Conservation (phyloP, 2,113 vertebrate genomes). For the Platichthys stellatus region DNA sequence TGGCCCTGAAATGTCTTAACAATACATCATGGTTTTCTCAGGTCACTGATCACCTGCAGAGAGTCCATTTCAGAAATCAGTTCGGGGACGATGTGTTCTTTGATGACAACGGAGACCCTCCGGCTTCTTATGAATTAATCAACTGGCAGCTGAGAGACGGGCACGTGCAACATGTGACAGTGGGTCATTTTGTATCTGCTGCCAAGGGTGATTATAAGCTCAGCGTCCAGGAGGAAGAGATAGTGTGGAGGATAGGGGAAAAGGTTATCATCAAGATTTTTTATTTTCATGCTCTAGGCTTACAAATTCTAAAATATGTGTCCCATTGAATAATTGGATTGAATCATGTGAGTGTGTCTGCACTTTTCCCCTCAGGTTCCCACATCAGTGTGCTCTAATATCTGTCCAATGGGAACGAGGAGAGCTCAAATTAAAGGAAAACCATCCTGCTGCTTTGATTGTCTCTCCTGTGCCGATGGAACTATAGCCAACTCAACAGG, state of each 20-base stretch:
- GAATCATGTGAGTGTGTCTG: neutral
- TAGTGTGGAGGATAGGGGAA: conserved; percentile 76
- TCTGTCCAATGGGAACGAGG: conserved; percentile 76
- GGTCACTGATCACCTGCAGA: conserved; percentile 74
- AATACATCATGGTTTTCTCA: conserved; percentile 21
- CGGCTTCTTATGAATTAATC: conserved; percentile 80
- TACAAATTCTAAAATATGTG: neutral
- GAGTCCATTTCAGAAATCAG: conserved; percentile 73
- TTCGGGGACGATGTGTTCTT: conserved; percentile 79
- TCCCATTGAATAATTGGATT: neutral
- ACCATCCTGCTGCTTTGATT: conserved; percentile 84
- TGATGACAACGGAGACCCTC: conserved; percentile 79
- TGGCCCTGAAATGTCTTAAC: neutral
- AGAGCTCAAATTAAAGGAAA: conserved; percentile 79
- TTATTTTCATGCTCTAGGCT: neutral
- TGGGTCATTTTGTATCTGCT: conserved; percentile 75
- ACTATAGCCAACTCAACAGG: conserved; percentile 79
- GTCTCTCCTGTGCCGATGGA: conserved; percentile 82
- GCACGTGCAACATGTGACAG: conserved; percentile 76
- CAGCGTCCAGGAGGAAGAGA: conserved; percentile 69
- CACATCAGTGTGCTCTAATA: conserved; percentile 70
- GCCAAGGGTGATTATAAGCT: conserved; percentile 64
- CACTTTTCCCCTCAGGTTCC: conserved; percentile 65
- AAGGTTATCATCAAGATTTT: conserved; percentile 32
- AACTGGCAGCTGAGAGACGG: conserved; percentile 83